These are phyloP conservation scores for Melolontha melolontha DNA, from an alignment of 2,888 invertebrate species.

Conservation along the genomic window DNA sequence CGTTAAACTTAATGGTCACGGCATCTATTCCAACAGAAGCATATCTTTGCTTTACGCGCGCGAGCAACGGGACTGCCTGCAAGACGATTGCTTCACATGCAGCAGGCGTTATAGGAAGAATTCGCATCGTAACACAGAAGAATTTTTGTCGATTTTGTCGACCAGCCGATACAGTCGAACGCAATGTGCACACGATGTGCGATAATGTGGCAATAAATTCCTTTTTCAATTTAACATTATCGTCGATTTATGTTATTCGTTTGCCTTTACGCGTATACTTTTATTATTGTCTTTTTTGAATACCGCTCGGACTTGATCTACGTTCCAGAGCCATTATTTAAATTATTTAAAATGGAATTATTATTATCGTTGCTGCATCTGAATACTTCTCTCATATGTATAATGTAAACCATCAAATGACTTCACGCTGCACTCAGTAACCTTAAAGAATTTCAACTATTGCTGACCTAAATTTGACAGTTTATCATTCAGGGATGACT, in stretches of 20 bases:
- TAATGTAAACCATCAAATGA: too few relatives aligned
- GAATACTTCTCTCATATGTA: too few relatives aligned
- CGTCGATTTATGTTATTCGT: conserved; percentile 5
- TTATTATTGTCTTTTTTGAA: conserved; percentile 10
- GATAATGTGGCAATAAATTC: conserved; percentile 18
- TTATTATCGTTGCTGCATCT: too few relatives aligned
- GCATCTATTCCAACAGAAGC: not conserved
- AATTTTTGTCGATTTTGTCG: too few relatives aligned
- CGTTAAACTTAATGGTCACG: conserved; percentile 29
- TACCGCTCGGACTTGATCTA: not conserved
- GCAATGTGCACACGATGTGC: not conserved
- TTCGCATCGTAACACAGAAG: too few relatives aligned
- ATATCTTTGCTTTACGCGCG: not conserved
- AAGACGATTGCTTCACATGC: conserved; percentile 2
- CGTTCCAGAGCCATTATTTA: too few relatives aligned
- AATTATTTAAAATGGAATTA: too few relatives aligned
- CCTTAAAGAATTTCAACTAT: too few relatives aligned
- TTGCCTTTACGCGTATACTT: not conserved
- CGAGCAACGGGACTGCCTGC: not conserved
- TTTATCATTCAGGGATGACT: too few relatives aligned
- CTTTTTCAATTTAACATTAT: conserved; percentile 25
- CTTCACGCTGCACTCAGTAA: too few relatives aligned
- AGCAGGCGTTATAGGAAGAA: too few relatives aligned
- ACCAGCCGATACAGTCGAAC: not conserved
- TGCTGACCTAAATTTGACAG: too few relatives aligned